phyloP scores from a whole-genome alignment of 2,113 vertebrate genomes.

The Hystrix cristata region DNA sequence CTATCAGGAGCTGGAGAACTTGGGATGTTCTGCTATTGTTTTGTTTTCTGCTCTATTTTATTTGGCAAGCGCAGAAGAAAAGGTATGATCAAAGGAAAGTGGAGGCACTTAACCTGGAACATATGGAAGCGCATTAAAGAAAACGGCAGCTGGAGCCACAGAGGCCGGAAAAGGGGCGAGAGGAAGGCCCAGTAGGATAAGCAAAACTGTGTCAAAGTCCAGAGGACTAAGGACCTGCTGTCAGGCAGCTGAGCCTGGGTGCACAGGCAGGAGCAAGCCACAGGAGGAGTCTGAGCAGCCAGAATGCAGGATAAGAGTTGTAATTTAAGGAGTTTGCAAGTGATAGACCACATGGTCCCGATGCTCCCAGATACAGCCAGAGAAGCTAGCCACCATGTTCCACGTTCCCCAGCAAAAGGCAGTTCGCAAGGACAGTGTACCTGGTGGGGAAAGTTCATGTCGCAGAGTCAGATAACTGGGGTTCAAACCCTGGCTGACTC shows the following conservation, averaged over 20 bases:
- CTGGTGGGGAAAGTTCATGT: background rate
- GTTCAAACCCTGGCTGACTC: background rate
- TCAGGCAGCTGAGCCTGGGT: background rate
- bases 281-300: background rate
- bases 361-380: background rate
- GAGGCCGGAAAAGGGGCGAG: background rate
- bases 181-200: background rate
- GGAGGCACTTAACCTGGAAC: slow-evolving; percentile 12
- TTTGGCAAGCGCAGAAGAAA: slow-evolving; percentile 27
- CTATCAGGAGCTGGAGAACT: background rate
- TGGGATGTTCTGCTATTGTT: background rate
- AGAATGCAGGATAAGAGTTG: background rate
- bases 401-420: background rate
- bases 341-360: background rate
- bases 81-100: background rate
- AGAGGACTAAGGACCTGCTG: background rate
- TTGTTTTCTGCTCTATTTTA: slow-evolving; percentile 20
- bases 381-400: background rate
- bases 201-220: background rate
- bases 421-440: background rate
- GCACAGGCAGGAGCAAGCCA: background rate
- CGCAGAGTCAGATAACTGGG: background rate
- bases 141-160: slow-evolving; percentile 13
- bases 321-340: background rate
- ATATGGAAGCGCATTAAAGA: background rate